phyloP scores from a whole-genome alignment of 2,888 invertebrate species.

The Malacosoma neustria region DNA sequence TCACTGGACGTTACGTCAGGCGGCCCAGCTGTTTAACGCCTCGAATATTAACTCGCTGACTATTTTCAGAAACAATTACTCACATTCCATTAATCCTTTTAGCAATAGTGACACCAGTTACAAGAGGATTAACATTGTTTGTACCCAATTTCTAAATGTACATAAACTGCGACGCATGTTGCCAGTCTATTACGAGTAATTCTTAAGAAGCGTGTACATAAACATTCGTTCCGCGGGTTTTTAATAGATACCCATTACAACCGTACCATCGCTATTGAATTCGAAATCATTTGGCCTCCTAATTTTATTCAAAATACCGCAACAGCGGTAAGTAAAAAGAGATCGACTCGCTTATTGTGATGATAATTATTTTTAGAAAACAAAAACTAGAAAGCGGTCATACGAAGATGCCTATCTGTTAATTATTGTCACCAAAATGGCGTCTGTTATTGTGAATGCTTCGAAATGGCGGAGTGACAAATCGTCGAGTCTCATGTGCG shows the following conservation, averaged over 20 bases:
- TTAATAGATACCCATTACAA: slow-evolving; percentile 46
- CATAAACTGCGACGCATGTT: slow-evolving; percentile 1
- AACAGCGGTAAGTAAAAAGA: slow-evolving; percentile 68
- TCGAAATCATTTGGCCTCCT: slow-evolving; percentile 49
- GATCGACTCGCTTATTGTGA: slow-evolving; percentile 67
- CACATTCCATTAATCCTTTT: slow-evolving; percentile 16
- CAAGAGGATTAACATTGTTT: slow-evolving; percentile 22
- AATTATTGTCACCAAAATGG: slow-evolving; percentile 73
- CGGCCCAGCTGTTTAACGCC: slow-evolving; percentile 46
- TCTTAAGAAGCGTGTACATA: slow-evolving; percentile 16
- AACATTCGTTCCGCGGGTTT: slow-evolving; percentile 43
- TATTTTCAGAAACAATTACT: slow-evolving; percentile 37
- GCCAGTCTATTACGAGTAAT: slow-evolving; percentile 1
- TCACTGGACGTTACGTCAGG: neutral
- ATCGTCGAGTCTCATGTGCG: slow-evolving; percentile 58
- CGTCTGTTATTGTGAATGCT: slow-evolving; percentile 57
- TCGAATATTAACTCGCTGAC: slow-evolving; percentile 38
- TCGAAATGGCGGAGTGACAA: slow-evolving; percentile 68
- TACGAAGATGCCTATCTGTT: slow-evolving; percentile 65
- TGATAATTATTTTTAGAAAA: slow-evolving; percentile 72
- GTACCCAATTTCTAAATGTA: slow-evolving; percentile 14
- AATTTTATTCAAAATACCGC: slow-evolving; percentile 71
- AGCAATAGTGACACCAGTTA: slow-evolving; percentile 16
- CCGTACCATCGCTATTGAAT: slow-evolving; percentile 43
- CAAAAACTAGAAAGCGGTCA: slow-evolving; percentile 72